Conservation (phyloP, 2,113 vertebrate genomes). For the Axis porcinus region DNA sequence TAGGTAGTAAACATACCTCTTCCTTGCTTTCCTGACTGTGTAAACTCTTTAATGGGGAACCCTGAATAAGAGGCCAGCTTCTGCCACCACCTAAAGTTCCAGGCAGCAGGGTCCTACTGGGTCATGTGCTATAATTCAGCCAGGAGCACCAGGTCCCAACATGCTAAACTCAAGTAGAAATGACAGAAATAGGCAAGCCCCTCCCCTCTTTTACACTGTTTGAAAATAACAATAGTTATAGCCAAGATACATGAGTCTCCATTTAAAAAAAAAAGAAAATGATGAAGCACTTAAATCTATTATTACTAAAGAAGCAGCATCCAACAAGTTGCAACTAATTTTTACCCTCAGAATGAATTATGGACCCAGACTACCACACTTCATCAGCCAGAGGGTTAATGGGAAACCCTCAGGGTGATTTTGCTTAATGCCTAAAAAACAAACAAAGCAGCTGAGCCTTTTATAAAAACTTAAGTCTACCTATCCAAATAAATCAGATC, state of each 20-base stretch:
- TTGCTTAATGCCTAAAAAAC: constrained; percentile 24
- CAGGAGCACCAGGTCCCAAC: background rate
- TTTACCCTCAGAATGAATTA: background rate
- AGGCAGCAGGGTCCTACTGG: background rate
- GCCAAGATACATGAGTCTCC: background rate
- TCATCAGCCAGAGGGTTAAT: background rate
- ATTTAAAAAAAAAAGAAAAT: background rate
- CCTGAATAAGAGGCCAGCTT: background rate
- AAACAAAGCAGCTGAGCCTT: background rate
- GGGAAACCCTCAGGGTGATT: background rate
- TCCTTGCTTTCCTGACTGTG: constrained; percentile 45
- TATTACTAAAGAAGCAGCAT: constrained; percentile 18
- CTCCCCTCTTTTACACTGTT: background rate
- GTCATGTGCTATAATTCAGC: background rate
- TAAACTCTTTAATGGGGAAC: background rate
- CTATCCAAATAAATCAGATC: constrained; percentile 18
- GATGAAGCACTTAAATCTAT: background rate
- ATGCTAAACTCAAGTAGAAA: background rate
- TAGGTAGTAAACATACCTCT: constrained; percentile 28
- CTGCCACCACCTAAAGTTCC: background rate
- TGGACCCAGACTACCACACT: background rate
- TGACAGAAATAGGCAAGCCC: background rate
- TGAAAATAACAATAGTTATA: background rate
- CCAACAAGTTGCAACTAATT: constrained; percentile 43
- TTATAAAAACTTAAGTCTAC: constrained; percentile 19